Conservation (phyloP, 2,797 vertebrate genomes). For the Sebastolobus altivelis region DNA sequence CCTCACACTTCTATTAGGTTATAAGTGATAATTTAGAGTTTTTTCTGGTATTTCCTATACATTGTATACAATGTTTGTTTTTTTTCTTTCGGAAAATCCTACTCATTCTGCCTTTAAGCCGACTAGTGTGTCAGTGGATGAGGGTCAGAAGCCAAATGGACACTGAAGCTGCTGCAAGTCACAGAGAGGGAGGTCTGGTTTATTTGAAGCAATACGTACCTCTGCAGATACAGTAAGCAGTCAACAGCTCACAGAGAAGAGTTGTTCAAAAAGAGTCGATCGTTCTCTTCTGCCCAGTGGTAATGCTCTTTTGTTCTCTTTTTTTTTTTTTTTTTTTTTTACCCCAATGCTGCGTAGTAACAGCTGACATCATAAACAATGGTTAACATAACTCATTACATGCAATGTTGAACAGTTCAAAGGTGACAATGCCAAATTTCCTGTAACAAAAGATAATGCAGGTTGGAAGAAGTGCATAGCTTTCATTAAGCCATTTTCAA, state of each 20-base stretch:
- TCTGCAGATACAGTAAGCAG: neutral
- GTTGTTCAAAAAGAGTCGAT: slow-evolving; percentile 23
- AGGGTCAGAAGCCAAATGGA: neutral
- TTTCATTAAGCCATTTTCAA: slow-evolving; percentile 1
- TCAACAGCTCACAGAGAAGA: neutral
- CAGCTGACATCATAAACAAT: slow-evolving; percentile 35
- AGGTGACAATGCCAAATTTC: neutral
- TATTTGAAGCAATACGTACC: neutral
- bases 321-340: slow-evolving; percentile 10
- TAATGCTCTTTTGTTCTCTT: slow-evolving; percentile 6
- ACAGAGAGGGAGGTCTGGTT: neutral
- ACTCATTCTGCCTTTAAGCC: neutral
- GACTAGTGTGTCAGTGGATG: neutral
- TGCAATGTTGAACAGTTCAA: neutral
- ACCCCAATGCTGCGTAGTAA: slow-evolving; percentile 22
- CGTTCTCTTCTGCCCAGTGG: slow-evolving; percentile 5
- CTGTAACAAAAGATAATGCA: neutral
- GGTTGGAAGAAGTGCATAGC: neutral
- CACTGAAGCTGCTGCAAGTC: neutral
- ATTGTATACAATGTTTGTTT: too few relatives aligned
- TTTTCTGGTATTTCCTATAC: too few relatives aligned
- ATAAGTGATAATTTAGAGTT: neutral
- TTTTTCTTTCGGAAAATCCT: neutral
- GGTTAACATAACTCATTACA: neutral
- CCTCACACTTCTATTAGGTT: neutral